A percentile compares a stretch with the other conserved stretches of the same genome.
Conservation (phyloP, 2,888 invertebrate species). For the Proisotoma minuta region DNA sequence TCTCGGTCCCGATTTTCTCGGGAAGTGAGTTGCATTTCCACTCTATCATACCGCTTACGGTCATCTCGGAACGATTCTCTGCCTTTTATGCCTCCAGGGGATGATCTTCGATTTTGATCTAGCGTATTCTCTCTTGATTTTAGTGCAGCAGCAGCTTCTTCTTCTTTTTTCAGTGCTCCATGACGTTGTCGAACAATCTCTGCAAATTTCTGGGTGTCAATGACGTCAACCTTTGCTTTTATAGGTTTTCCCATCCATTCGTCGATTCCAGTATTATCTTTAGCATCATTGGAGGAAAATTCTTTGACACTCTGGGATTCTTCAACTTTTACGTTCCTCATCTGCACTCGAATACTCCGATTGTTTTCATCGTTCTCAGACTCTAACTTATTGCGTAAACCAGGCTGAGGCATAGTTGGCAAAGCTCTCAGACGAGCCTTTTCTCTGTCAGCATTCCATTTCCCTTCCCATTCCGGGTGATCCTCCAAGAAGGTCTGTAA, state of each 20-base stretch:
- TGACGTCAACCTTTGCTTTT: conserved; percentile 41
- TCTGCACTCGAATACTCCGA: conserved; percentile 46
- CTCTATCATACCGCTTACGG: conserved; percentile 30
- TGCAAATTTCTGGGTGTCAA: conserved; percentile 48
- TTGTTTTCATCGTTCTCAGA: conserved; percentile 28
- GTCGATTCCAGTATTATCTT: conserved; percentile 36
- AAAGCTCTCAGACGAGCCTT: conserved; percentile 58
- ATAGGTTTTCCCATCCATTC: conserved; percentile 46
- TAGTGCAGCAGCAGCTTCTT: neutral
- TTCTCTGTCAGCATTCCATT: conserved; percentile 77
- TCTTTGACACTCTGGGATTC: conserved; percentile 24
- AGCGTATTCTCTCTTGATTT: too few relatives aligned
- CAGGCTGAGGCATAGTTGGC: conserved; percentile 39
- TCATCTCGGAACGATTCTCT: conserved; percentile 27
- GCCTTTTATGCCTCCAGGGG: too few relatives aligned
- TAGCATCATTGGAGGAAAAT: neutral
- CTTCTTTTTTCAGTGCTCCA: conserved; percentile 27
- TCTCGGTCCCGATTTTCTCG: conserved; percentile 22
- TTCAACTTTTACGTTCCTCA: conserved; percentile 44
- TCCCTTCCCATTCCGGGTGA: conserved; percentile 81
- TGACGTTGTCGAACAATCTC: conserved; percentile 46
- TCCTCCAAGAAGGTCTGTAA: conserved; percentile 72
- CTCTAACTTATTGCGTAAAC: conserved; percentile 3
- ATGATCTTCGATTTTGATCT: too few relatives aligned
- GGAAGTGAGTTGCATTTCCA: conserved; percentile 38